These are phyloP conservation scores for Platycheirus albimanus DNA, from an alignment of 2,888 invertebrate species.

Conservation along the genomic window DNA sequence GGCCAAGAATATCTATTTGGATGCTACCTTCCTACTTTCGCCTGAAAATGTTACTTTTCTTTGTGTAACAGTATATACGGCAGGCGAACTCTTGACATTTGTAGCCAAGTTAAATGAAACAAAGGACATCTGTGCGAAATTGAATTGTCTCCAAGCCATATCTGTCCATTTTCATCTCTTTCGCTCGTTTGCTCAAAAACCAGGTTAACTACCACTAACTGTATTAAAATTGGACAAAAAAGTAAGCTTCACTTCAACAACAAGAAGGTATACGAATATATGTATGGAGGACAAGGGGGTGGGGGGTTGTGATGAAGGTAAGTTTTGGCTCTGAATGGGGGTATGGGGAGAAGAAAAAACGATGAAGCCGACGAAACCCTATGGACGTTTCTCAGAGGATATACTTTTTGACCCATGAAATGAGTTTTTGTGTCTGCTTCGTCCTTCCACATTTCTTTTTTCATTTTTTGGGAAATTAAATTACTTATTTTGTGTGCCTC, in stretches of 20 bases:
- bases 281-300: no score
- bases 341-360: not conserved
- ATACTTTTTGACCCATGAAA: slow-evolving; percentile 82
- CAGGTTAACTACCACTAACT: slow-evolving; percentile 74
- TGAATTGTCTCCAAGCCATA: slow-evolving; percentile 70
- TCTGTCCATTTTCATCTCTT: slow-evolving; percentile 64
- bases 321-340: no score
- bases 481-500: slow-evolving; percentile 65
- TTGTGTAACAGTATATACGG: slow-evolving; percentile 7
- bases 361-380: slow-evolving; percentile 32
- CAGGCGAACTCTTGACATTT: slow-evolving; percentile 45
- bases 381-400: slow-evolving; percentile 78
- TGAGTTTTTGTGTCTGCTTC: slow-evolving; percentile 80
- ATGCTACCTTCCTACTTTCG: slow-evolving; percentile 23
- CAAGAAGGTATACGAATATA: no score
- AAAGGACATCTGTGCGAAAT: slow-evolving; percentile 73
- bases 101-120: slow-evolving; percentile 67
- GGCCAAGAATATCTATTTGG: slow-evolving; percentile 4
- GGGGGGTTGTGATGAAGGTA: no score
- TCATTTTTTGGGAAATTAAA: slow-evolving; percentile 51
- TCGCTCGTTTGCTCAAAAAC: slow-evolving; percentile 34
- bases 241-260: slow-evolving; percentile 26
- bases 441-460: slow-evolving; percentile 36
- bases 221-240: slow-evolving; percentile 66
- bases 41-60: slow-evolving; percentile 24